A percentile compares a stretch with the other conserved stretches of the same genome.
Conservation (phyloP, 2,888 invertebrate genomes). For the Geotrupes spiniger region DNA sequence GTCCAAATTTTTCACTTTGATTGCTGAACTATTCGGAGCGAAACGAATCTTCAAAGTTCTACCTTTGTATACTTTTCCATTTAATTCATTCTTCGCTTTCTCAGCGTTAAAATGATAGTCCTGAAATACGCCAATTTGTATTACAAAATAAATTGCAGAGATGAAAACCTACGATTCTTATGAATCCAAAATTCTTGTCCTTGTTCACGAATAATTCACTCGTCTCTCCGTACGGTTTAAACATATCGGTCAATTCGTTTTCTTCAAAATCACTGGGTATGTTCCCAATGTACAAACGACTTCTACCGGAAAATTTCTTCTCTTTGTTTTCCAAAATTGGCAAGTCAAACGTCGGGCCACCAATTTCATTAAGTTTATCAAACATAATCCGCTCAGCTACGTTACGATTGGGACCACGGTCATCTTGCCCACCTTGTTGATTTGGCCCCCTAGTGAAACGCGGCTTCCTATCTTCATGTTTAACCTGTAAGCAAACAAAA, state of each 20-base stretch:
- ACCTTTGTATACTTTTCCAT: conserved; percentile 81
- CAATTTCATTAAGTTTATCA: conserved; percentile 68
- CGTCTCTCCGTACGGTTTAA: conserved; percentile 85
- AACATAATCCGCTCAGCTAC: conserved; percentile 45
- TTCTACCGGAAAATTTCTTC: conserved; percentile 87
- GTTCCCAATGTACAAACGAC: conserved; percentile 91
- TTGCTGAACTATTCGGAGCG: conserved; percentile 90
- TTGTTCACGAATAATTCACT: conserved; percentile 91
- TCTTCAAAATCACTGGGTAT: conserved; percentile 85
- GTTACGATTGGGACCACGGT: conserved; percentile 11
- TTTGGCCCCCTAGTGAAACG: not conserved
- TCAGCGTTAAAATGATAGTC: conserved; percentile 92
- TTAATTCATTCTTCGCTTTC: conserved; percentile 89
- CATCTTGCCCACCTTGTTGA: conserved; percentile 2
- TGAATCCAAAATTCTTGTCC: conserved; percentile 95
- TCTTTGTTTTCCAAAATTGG: conserved; percentile 70
- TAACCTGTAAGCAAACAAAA: no score
- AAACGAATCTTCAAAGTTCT: conserved; percentile 88
- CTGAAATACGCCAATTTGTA: conserved; percentile 78
- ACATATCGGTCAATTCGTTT: conserved; percentile 82
- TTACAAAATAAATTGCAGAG: no score
- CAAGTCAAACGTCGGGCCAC: conserved; percentile 76
- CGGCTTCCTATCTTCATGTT: not conserved
- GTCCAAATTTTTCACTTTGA: conserved; percentile 90
- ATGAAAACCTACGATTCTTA: conserved; percentile 65